Evolutionary conservation across 2,113 vertebrate species (phyloP), one percentile per base, ranked within the genome.

Genomic region (Sapajus apella): DNA sequence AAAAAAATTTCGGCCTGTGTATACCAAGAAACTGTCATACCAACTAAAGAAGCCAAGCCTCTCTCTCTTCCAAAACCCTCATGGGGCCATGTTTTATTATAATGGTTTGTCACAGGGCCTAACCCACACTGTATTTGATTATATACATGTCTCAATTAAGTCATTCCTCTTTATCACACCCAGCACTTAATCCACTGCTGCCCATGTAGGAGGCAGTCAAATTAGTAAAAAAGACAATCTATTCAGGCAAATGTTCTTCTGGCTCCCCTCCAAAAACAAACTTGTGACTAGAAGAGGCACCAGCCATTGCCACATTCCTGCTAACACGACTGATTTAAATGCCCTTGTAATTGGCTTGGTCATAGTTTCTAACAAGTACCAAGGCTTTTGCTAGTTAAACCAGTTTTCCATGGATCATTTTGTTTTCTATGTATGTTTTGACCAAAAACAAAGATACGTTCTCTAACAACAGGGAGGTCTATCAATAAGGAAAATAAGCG

Each of bases 291-390:
- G 66, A 94, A 79, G 68, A 93, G 50, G 61, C 45, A 55, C 25
- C 94, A 50, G 84, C 35, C 40, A 75, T 23, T 79, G 89, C 86
- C 77, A 94, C 75, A 93, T 21, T 91, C 47, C 70, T 97, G 50
- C 47, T 92, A 91, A 70, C n/a, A 20, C 37, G 68, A 80, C 66
- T 95, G 90, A 96, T 84, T 92, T 50, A 94, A 96, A 96, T 95
- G 79, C 73, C 73, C n/a, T 52, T 94, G 58, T 20, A 55, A 79
- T n/a, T 94, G 79, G 50, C 58, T 93, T 90, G 68, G 90, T 93
- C 92, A 75, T 55, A 84, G 32, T 92, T 76, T 95, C 81, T 23
- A 92, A 25, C 87, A 97, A 76, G 64, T 94, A 35, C 64, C 58
- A 40, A 82, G 80, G 61, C 70, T 92, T 92, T 64, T 81, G 84